These are phyloP conservation scores for Eubasilissa regina DNA, from an alignment of 1,140 invertebrate genomes.

Conservation along the genomic window DNA sequence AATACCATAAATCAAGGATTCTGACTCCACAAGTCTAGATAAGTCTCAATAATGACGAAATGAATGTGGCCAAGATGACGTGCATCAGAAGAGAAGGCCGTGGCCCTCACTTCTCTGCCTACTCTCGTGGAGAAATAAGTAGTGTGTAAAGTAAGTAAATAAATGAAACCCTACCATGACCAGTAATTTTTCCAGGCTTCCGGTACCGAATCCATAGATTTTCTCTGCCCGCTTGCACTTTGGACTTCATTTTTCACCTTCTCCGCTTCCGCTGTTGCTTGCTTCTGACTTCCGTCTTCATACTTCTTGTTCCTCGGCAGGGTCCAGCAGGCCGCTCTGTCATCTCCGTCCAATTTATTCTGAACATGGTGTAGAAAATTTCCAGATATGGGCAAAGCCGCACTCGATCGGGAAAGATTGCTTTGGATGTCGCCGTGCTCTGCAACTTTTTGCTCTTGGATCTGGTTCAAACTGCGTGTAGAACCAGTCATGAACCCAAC, in stretches of 20 bases:
- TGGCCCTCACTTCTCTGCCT: too few relatives aligned
- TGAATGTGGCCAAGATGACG: background rate
- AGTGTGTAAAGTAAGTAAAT: constrained; percentile 17
- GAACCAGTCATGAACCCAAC: background rate
- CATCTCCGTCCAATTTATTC: constrained; percentile 16
- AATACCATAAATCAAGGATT: too few relatives aligned
- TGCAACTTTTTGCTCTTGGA: background rate
- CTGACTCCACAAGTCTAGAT: too few relatives aligned
- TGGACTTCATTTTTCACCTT: background rate
- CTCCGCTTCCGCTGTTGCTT: background rate
- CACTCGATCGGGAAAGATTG: constrained; percentile 10
- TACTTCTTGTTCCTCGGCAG: constrained; percentile 27
- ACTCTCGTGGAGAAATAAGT: too few relatives aligned
- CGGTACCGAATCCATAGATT: constrained; percentile 33
- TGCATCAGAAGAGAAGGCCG: background rate
- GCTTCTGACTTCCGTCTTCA: background rate
- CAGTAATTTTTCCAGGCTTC: constrained; percentile 69
- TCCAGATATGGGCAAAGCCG: constrained; percentile 31
- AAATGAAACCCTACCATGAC: constrained; percentile 63
- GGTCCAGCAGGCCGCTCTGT: constrained; percentile 6
- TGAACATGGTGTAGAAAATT: constrained; percentile 35
- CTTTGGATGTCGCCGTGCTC: background rate
- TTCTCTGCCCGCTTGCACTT: constrained; percentile 14
- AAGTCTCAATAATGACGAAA: background rate
- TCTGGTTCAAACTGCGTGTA: constrained; percentile 29